Evolutionary conservation across 2,113 vertebrate species (phyloP), one percentile per base, ranked within the genome.

Genomic region (Dryoscopus gambensis): DNA sequence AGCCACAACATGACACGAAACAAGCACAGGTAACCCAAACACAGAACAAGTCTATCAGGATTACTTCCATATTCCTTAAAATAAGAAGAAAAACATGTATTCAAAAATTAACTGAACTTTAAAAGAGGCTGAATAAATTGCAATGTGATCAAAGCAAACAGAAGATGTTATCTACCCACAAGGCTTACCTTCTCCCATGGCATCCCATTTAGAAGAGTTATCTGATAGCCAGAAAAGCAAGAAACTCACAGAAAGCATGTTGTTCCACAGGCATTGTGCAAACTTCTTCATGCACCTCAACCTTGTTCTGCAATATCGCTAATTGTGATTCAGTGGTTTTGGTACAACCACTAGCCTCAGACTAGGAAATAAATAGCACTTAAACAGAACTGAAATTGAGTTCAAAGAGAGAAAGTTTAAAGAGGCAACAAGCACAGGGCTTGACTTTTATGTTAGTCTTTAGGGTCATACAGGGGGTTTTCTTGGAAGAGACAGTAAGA

Each of bases 291-390:
- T 11, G 79, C 49, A 83, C 65, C 52, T 84, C 81, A 89, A 7
- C 82, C 40, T 65, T 93, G 67, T 86, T 74, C 70, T 80, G 87
- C 37, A 79, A 33, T 94, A 39, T 39, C 65, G 69, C 65, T 89
- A 94, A 82, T 27, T 91, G 56, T 53, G 84, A 90, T 46, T 93
- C 63, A 87, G 9, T 49, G 13, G 12, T 56, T 97, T 96, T 90
- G 57, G 50, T 89, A 97, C 76, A 97, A 97, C 63, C 95, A 95
- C 96, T 96, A 97, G 90, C 94, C 96, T 55, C 31, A 97, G 84
- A 96, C 93, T 95, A 97, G 87, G 80, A 87, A 90, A 93, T 22
- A 62, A 40, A 85, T 1, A 80, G 85, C 44, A 80, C 64, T 96
- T 85, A 80, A 70, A 50, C 50, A 90, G 62, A 94, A 87, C 78